These are phyloP conservation scores for Scalopus aquaticus DNA, from an alignment of 2,113 vertebrate genomes.

Conservation along the genomic window DNA sequence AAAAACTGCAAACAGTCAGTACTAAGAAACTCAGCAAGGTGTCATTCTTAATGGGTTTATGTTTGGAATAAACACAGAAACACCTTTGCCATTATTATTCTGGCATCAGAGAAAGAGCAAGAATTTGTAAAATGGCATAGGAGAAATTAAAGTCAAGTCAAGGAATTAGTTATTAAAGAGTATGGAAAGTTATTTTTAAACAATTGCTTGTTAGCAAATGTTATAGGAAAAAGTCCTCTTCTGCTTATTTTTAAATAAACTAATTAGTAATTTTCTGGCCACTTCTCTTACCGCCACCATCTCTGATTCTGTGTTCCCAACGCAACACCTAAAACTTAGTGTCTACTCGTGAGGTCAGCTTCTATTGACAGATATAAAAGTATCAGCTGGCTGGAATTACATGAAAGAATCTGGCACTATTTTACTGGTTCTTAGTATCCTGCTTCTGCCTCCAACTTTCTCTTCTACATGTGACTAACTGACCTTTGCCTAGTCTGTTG, in stretches of 20 bases:
- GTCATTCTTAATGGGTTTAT: conserved; percentile 32
- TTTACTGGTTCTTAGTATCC: background rate
- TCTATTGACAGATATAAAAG: background rate
- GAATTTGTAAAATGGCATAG: conserved; percentile 20
- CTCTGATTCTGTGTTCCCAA: background rate
- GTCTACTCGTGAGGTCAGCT: background rate
- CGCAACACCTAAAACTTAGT: background rate
- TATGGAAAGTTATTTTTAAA: background rate
- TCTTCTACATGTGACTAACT: background rate
- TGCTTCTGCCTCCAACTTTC: background rate
- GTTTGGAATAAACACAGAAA: conserved; percentile 23
- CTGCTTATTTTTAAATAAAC: background rate
- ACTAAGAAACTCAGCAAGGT: conserved; percentile 1
- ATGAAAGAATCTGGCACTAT: background rate
- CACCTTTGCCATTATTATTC: conserved; percentile 8
- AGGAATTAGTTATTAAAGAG: background rate
- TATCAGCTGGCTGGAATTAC: background rate
- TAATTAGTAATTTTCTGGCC: background rate
- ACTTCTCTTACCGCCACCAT: background rate
- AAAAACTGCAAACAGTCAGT: conserved; percentile 18
- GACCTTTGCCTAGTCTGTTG: background rate
- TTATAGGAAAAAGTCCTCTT: background rate
- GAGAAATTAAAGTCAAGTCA: background rate
- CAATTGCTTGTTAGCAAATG: background rate
- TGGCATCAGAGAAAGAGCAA: background rate